Evolutionary conservation across 2,113 vertebrate genomes (phyloP), one percentile per base, ranked within the genome.

Genomic region (Telmatochromis bifrenatus): DNA sequence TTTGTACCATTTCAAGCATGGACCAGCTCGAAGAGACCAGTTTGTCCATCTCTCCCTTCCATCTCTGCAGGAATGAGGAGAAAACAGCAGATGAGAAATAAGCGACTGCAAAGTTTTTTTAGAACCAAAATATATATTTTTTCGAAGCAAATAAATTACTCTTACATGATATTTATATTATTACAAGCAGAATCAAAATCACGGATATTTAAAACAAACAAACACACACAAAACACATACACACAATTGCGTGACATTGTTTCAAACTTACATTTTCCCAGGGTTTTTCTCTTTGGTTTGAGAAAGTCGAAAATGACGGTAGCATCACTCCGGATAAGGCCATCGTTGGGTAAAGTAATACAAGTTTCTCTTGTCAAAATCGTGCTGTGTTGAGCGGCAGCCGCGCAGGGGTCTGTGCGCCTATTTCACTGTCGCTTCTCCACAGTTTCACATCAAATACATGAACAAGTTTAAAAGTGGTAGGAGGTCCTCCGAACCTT

Each of bases 271-370:
- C 98, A 95, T 97, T 96, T 95, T 98, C 97, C 94, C 96, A 95
- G 91, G 96, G 94, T 95, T 97, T 98, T 19, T 98, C 97, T 96
- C 97, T 97, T 87, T 97, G 97, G 94, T 94, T 97, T 80, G 98
- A 95, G 95, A 99, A 99, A n/a, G 98, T 98, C 73, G 98, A 95
- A 90, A 99, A 98, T 26, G 98, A 98, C 82, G 98, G 98, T 82
- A 99, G 96, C 95, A 97, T 97, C 90, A 98, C 97, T 85, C 97
- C 97, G 90, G 96, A 96, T 90, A 98, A 97, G 92, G 98, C 97
- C 98, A 99, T 98, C 81, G 93, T 94, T 91, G 17, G 73, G 54
- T 81, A 58, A 89, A 90, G 86, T 87, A 89, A 54, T 33, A 80
- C 7, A 87, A 80, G 56, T 82, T 56, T 88, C 8, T 93, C 56